A percentile compares a stretch with the other conserved stretches of the same genome.
phyloP scores from a whole-genome alignment of 2,113 vertebrate genomes.

The Tretioscincus oriximinensis region DNA sequence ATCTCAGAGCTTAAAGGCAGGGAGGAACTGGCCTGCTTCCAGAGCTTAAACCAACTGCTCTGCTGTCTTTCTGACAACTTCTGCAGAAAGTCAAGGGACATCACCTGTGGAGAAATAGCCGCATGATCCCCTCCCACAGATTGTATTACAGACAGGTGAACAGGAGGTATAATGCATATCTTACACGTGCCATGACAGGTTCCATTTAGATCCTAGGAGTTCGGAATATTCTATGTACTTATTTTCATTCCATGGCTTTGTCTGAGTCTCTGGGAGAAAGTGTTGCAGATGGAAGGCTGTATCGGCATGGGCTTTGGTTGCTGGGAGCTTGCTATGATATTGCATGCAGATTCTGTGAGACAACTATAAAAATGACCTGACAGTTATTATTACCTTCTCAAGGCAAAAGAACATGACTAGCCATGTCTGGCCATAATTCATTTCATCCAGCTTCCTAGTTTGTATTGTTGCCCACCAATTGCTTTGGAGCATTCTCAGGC shows the following conservation, averaged over 20 bases:
- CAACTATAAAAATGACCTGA: too few relatives aligned
- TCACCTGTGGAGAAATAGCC: rapidly evolving
- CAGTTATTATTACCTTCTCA: too few relatives aligned
- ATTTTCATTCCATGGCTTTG: not conserved
- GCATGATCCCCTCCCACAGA: not conserved
- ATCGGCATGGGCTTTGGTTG: not conserved
- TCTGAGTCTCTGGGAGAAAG: rapidly evolving
- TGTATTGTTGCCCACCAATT: too few relatives aligned
- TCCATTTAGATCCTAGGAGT: conserved; percentile 11
- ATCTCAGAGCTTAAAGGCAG: not conserved
- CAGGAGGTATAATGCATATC: not conserved
- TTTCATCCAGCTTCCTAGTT: too few relatives aligned
- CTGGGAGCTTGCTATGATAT: not conserved
- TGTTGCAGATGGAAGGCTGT: conserved; percentile 7
- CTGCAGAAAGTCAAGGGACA: not conserved
- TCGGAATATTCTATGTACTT: not conserved
- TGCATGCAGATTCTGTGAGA: too few relatives aligned
- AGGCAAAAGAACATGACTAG: too few relatives aligned
- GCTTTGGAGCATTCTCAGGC: too few relatives aligned
- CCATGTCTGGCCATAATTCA: too few relatives aligned
- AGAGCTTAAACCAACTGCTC: not conserved
- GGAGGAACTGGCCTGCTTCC: not conserved
- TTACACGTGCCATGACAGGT: not conserved
- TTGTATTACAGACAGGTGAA: not conserved
- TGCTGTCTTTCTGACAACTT: not conserved